Evolutionary conservation across 2,113 vertebrate species (phyloP).

Genomic region (Polypterus bichir): DNA sequence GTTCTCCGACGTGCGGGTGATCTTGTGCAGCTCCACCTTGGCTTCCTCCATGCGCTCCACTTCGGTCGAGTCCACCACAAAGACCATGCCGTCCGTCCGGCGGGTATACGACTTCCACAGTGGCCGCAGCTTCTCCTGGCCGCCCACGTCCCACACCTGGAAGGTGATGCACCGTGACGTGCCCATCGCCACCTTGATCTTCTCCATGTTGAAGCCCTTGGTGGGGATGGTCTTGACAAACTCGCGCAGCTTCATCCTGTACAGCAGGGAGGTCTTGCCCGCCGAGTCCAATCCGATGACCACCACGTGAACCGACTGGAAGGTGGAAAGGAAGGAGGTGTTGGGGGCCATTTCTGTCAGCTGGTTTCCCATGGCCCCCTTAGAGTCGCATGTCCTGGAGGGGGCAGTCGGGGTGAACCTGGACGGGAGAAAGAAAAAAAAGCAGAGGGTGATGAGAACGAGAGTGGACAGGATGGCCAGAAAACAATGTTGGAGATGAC

Average conservation of each 20-base stretch:
- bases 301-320: slow-evolving; percentile 71
- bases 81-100: slow-evolving; percentile 73
- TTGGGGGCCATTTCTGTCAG: slow-evolving; percentile 68
- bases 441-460: no score
- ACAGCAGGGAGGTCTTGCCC: slow-evolving; percentile 78
- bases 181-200: slow-evolving; percentile 65
- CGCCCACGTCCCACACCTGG: slow-evolving; percentile 83
- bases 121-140: slow-evolving; percentile 76
- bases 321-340: slow-evolving; percentile 59
- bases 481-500: no score
- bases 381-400: not conserved
- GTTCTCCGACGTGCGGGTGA: slow-evolving; percentile 71
- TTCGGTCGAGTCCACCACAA: slow-evolving; percentile 75
- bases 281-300: slow-evolving; percentile 71
- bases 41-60: slow-evolving; percentile 76
- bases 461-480: no score
- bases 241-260: slow-evolving; percentile 75
- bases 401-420: slow-evolving; percentile 19
- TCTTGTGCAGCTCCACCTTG: slow-evolving; percentile 72
- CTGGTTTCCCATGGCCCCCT: slow-evolving; percentile 70
- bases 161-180: slow-evolving; percentile 60
- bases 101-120: slow-evolving; percentile 83
- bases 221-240: slow-evolving; percentile 79
- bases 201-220: slow-evolving; percentile 82
- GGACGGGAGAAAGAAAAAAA: not conserved